phyloP scores from a whole-genome alignment of 2,888 invertebrate genomes.

The Ochlodes sylvanus region DNA sequence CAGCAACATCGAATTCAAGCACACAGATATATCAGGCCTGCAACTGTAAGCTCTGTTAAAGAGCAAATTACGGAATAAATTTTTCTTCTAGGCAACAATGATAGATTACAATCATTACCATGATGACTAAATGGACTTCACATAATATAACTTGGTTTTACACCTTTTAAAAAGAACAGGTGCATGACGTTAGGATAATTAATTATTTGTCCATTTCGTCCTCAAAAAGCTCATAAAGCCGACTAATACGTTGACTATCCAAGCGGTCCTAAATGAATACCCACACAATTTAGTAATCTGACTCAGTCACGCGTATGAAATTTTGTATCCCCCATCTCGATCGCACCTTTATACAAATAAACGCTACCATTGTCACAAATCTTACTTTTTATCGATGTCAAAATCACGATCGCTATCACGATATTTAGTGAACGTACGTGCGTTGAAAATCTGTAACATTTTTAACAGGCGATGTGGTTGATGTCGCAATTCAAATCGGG shows the following conservation, averaged over 20 bases:
- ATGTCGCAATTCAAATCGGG: constrained; percentile 38
- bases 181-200: neutral
- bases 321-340: constrained; percentile 16
- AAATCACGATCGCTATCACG: constrained; percentile 38
- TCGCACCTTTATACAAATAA: constrained; percentile 36
- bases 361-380: constrained; percentile 36
- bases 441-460: constrained; percentile 47
- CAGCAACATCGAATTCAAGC: too few species aligned
- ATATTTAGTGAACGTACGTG: constrained; percentile 45
- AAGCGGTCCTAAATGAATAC: constrained; percentile 32
- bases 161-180: too few species aligned
- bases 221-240: constrained; percentile 16
- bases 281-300: constrained; percentile 25
- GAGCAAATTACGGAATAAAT: too few species aligned
- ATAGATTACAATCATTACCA: too few species aligned
- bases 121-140: too few species aligned
- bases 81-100: too few species aligned
- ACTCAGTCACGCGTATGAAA: constrained; percentile 20
- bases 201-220: constrained; percentile 29
- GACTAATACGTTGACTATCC: constrained; percentile 24
- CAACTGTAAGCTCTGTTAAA: too few species aligned
- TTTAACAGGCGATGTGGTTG: constrained; percentile 47
- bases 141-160: too few species aligned
- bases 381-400: constrained; percentile 38
- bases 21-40: too few species aligned